Conservation (phyloP, 2,113 vertebrate genomes). For the Furnarius figulus region DNA sequence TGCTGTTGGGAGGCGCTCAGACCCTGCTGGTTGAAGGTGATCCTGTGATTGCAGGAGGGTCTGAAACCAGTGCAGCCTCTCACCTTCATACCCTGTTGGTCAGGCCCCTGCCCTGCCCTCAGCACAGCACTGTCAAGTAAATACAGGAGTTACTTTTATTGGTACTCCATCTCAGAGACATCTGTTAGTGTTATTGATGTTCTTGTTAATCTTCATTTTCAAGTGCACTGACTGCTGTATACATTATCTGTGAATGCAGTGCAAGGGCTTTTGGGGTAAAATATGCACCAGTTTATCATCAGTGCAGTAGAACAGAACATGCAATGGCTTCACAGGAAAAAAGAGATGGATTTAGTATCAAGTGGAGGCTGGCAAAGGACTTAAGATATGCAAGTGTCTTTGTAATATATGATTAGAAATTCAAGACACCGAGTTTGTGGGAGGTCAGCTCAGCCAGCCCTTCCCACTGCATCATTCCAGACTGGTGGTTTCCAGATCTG, state of each 20-base stretch:
- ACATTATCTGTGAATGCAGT: not conserved
- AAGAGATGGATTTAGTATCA: not conserved
- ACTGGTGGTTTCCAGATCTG: not conserved
- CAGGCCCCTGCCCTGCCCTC: not conserved
- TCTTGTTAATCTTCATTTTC: not conserved
- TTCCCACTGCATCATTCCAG: not conserved
- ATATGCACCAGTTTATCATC: not conserved
- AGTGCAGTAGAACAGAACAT: not conserved
- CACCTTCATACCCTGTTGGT: not conserved
- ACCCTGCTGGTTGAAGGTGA: not conserved
- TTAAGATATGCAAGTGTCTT: not conserved
- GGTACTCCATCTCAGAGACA: not conserved
- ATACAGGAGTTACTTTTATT: not conserved
- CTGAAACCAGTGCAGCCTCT: not conserved
- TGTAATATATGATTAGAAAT: not conserved
- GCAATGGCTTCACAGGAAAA: not conserved
- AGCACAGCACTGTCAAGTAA: not conserved
- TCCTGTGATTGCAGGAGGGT: not conserved
- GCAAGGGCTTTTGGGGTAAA: not conserved
- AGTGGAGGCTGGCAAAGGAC: not conserved
- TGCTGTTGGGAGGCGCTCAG: not conserved
- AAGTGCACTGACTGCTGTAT: not conserved
- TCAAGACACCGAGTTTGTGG: not conserved
- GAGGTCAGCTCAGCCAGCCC: not conserved
- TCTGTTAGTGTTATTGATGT: not conserved